Percentiles rank a stretch among this genome's conserved stretches.
Evolutionary conservation across 2,113 vertebrate species (phyloP).

Genomic region (Nestor notabilis): DNA sequence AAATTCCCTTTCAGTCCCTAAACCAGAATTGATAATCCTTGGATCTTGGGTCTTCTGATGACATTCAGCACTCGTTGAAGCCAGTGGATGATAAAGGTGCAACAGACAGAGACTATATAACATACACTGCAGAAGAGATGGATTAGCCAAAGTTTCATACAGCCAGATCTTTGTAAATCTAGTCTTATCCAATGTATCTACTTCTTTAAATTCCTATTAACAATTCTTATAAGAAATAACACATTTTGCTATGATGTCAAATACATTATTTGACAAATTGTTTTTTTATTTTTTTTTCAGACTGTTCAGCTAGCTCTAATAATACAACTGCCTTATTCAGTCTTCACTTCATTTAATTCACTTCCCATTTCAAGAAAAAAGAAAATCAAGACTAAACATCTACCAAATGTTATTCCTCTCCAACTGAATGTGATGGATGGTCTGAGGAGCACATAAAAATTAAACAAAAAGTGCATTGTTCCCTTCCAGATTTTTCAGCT

Average conservation of each 20-base stretch:
- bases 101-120: not conserved
- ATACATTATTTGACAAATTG: conserved; percentile 1
- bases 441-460: conserved; percentile 52
- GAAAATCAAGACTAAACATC: conserved; percentile 55
- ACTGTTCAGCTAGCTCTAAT: conserved; percentile 10
- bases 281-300: conserved; percentile 18
- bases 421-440: conserved; percentile 40
- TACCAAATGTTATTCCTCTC: conserved; percentile 58
- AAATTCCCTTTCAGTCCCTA: not conserved
- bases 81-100: not conserved
- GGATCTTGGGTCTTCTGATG: not conserved
- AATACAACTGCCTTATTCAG: conserved; percentile 35
- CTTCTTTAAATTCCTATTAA: not conserved
- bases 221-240: not conserved
- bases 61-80: not conserved
- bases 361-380: conserved; percentile 31
- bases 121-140: not conserved
- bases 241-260: conserved; percentile 5
- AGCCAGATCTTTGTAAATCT: not conserved
- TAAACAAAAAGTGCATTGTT: conserved; percentile 64
- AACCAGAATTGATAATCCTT: not conserved
- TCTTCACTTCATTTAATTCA: conserved; percentile 44
- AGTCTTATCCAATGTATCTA: not conserved
- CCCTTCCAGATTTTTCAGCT: conserved; percentile 64
- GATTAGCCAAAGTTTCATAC: not conserved